These are phyloP conservation scores for Cyprinodon diabolis DNA, from an alignment of 2,797 vertebrate genomes.

Conservation along the genomic window DNA sequence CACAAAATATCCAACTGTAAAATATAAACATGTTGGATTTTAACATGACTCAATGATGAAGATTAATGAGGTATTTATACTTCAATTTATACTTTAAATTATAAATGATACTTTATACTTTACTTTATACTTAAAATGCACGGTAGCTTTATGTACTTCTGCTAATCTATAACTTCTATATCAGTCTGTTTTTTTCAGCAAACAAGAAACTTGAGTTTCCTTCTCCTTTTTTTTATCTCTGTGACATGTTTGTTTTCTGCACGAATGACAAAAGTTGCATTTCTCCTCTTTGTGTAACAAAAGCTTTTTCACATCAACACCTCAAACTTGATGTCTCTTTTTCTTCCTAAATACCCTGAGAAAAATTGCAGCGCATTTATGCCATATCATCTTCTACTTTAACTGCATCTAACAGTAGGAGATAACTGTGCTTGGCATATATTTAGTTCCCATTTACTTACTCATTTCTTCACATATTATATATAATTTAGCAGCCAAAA, in stretches of 20 bases:
- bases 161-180: too few relatives aligned
- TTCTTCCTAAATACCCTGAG: not conserved
- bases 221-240: too few relatives aligned
- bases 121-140: too few relatives aligned
- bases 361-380: not conserved
- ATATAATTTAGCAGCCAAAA: conserved; percentile 39
- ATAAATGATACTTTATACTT: too few relatives aligned
- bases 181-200: too few relatives aligned
- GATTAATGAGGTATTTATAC: too few relatives aligned
- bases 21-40: too few relatives aligned
- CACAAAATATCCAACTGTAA: too few relatives aligned
- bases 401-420: not conserved
- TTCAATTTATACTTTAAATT: too few relatives aligned
- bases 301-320: not conserved
- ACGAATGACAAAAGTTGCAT: not conserved
- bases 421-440: conserved; percentile 14
- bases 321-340: not conserved
- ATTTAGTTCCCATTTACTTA: conserved; percentile 11
- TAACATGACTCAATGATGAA: too few relatives aligned
- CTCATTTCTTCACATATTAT: conserved; percentile 17
- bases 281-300: not conserved
- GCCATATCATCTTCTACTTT: conserved; percentile 7
- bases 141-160: too few relatives aligned
- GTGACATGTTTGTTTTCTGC: not conserved
- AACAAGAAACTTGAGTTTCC: too few relatives aligned